Conservation (phyloP, 2,888 invertebrate genomes). For the Agriopis leucophaearia region DNA sequence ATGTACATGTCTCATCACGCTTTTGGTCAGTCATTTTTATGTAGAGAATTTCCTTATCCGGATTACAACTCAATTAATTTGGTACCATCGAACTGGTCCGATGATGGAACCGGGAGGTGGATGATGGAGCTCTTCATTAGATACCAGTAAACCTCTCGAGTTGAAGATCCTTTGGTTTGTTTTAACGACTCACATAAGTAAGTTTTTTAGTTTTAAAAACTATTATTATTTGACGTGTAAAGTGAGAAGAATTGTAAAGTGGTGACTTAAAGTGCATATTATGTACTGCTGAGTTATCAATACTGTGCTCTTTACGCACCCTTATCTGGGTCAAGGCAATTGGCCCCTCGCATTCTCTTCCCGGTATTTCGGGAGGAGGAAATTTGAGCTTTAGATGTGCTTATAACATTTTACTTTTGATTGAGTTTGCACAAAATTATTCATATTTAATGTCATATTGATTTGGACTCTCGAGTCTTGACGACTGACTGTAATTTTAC, state of each 20-base stretch:
- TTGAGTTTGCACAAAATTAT: constrained; percentile 32
- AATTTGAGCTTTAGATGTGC: constrained; percentile 16
- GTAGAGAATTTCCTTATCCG: too few relatives aligned
- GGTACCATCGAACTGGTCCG: too few relatives aligned
- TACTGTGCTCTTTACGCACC: constrained; percentile 14
- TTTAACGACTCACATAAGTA: too few relatives aligned
- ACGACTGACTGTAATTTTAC: too few relatives aligned
- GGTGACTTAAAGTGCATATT: not conserved
- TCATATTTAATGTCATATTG: constrained; percentile 16
- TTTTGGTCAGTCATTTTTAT: too few relatives aligned
- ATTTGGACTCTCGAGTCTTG: not conserved
- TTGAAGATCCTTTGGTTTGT: too few relatives aligned
- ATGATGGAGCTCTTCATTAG: too few relatives aligned
- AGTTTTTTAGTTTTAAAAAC: too few relatives aligned
- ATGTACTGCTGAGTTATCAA: constrained; percentile 6
- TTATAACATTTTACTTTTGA: constrained; percentile 25
- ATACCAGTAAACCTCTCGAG: too few relatives aligned
- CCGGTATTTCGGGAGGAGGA: constrained; percentile 22
- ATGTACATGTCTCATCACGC: too few relatives aligned
- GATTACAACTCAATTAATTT: too few relatives aligned
- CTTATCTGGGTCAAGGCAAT: constrained; percentile 34
- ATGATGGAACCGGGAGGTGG: too few relatives aligned
- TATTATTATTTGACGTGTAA: not conserved
- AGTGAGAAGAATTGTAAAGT: not conserved
- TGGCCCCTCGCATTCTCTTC: constrained; percentile 23